Conservation (phyloP, 2,113 vertebrate species). For the Quiscalus mexicanus region DNA sequence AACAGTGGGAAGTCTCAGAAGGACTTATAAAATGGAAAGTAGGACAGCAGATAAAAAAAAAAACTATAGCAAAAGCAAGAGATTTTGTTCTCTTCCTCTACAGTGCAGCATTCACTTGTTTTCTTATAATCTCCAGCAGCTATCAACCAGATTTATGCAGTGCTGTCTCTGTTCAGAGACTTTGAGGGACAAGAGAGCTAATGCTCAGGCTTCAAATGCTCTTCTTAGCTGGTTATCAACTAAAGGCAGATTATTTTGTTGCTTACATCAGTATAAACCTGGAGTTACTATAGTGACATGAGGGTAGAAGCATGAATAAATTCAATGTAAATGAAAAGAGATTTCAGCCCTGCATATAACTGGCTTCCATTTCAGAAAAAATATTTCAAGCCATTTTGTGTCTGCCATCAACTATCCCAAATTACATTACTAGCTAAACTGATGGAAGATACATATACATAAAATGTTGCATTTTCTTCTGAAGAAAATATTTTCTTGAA, state of each 20-base stretch:
- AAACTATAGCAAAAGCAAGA: background rate
- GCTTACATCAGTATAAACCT: background rate
- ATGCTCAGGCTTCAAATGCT: background rate
- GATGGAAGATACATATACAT: background rate
- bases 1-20: background rate
- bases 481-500: background rate
- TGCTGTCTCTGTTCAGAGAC: background rate
- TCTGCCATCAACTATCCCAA: background rate
- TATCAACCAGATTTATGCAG: background rate
- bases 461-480: background rate
- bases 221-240: background rate
- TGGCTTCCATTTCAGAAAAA: background rate
- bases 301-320: background rate
- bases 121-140: background rate
- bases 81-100: background rate
- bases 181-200: background rate
- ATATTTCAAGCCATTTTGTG: background rate
- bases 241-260: background rate
- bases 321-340: background rate
- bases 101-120: background rate
- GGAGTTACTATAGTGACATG: background rate
- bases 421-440: background rate
- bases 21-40: constrained; percentile 21
- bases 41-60: background rate
- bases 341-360: background rate